Base-by-base conservation (phyloP, 2,113 vertebrate genomes). In the Myxocyprinus asiaticus region DNA sequence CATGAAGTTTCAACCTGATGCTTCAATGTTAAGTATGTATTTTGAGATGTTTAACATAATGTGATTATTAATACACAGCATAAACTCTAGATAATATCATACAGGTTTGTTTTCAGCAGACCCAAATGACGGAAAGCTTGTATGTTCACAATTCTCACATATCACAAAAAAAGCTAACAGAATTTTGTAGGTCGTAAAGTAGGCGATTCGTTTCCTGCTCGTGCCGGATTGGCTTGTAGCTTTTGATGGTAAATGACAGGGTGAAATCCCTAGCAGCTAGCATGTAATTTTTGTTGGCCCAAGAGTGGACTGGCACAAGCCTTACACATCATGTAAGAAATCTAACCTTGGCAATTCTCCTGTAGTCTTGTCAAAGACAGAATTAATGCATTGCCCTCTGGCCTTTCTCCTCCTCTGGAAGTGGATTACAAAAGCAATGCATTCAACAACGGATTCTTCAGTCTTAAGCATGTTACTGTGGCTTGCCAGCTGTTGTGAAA, bases 401-500 rank as follows among this genome's bases (percentile, higher is more conserved):
- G 93, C 91, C 84, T 82, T 86, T 92, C 90, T 33, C 22, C 22
- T 86, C 77, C 85, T 74, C 48, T 68, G 91, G 85, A 90, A 85
- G 82, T 89, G 87, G 86, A 87, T 91, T 89, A 91, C 89, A 87
- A 93, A 92, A 92, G 91, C 88, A 89, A 88, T 66, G 50, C 77
- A 90, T 89, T 90, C 89, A 90, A 90, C 22, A 91, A 94, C 86
- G 92, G 91, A 94, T 94, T 94, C 94, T 84, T 90, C 82, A 81
- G 89, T 89, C 89, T 94, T 76, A 90, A 93, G 94, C n/a, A 90
- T 87, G 90, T 89, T 91, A 89, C 89, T 83, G 87, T 78, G 85
- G 91, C 86, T 88, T 93, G 94, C 92, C 94, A 96, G 90, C 89
- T 91, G 87, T 85, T 89, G 88, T 86, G 91, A 93, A 92, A 93